phyloP scores from a whole-genome alignment of 2,113 vertebrate genomes.

The Agapornis roseicollis region DNA sequence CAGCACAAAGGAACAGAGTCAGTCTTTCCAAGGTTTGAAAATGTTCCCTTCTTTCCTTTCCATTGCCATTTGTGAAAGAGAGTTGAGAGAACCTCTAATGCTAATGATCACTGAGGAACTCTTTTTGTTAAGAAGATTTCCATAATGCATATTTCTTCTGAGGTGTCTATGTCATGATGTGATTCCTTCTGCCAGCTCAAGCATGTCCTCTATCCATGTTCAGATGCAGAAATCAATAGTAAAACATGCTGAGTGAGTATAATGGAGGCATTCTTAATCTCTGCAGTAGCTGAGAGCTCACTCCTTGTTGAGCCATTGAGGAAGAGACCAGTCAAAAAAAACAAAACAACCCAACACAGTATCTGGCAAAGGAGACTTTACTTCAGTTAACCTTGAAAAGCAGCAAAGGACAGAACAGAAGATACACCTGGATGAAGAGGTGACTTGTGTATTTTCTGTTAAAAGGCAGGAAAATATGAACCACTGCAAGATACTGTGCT shows the following conservation, averaged over 20 bases:
- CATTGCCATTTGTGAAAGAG: slow-evolving; percentile 26
- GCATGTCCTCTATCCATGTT: slow-evolving; percentile 55
- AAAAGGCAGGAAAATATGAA: neutral
- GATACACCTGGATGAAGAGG: slow-evolving; percentile 6
- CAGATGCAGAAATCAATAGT: slow-evolving; percentile 43
- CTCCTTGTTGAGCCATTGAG: neutral
- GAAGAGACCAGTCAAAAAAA: slow-evolving; percentile 22
- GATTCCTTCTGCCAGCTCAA: slow-evolving; percentile 63
- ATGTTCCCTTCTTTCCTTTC: slow-evolving; percentile 47
- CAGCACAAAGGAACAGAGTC: slow-evolving; percentile 31
- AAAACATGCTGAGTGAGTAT: slow-evolving; percentile 35
- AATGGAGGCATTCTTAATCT: slow-evolving; percentile 38
- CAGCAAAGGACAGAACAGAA: neutral
- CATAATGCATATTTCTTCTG: slow-evolving; percentile 50
- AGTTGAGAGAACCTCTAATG: slow-evolving; percentile 46
- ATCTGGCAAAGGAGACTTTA: neutral
- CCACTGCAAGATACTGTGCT: neutral
- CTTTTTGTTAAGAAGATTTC: slow-evolving; percentile 56
- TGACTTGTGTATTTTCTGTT: neutral
- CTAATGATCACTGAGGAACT: slow-evolving; percentile 46
- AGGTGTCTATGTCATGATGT: slow-evolving; percentile 47
- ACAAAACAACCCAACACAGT: neutral
- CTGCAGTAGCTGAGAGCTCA: neutral
- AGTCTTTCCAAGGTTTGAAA: slow-evolving; percentile 37
- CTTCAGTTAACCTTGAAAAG: neutral